Conservation (phyloP, 1,140 invertebrate genomes). For the Drosophila nigrodunni region DNA sequence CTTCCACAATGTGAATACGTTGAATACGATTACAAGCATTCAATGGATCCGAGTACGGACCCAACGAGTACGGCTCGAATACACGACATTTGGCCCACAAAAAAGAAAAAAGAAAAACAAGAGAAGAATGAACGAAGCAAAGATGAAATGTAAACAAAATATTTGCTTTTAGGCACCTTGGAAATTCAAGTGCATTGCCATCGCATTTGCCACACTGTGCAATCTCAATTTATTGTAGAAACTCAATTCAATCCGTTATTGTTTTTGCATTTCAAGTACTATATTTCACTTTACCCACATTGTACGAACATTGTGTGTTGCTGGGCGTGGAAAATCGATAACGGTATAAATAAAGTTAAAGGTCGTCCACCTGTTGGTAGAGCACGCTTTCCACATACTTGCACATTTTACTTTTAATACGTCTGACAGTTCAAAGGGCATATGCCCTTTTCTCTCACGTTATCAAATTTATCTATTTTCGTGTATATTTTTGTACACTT, state of each 20-base stretch:
- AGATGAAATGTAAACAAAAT: constrained; percentile 72
- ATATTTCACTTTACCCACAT: neutral
- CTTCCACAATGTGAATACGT: constrained; percentile 20
- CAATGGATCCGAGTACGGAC: constrained; percentile 27
- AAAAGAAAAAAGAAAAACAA: neutral
- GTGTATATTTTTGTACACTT: no score
- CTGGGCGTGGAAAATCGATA: constrained; percentile 66
- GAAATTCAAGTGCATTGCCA: constrained; percentile 57
- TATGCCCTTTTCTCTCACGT: no score
- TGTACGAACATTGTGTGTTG: neutral
- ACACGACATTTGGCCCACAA: constrained; percentile 22
- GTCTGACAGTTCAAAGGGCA: neutral
- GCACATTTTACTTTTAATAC: neutral
- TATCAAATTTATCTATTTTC: no score
- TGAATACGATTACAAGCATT: constrained; percentile 29
- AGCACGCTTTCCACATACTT: constrained; percentile 21
- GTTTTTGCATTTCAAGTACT: neutral
- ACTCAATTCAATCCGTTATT: constrained; percentile 8
- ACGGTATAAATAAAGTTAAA: constrained; percentile 32
- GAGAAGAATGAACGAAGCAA: neutral
- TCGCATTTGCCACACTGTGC: constrained; percentile 55
- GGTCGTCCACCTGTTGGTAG: constrained; percentile 70
- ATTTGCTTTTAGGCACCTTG: constrained; percentile 21
- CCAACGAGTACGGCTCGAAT: constrained; percentile 24
- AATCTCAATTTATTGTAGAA: constrained; percentile 13